phyloP scores from a whole-genome alignment of 2,797 vertebrate genomes.

The Cyprinodon diabolis region DNA sequence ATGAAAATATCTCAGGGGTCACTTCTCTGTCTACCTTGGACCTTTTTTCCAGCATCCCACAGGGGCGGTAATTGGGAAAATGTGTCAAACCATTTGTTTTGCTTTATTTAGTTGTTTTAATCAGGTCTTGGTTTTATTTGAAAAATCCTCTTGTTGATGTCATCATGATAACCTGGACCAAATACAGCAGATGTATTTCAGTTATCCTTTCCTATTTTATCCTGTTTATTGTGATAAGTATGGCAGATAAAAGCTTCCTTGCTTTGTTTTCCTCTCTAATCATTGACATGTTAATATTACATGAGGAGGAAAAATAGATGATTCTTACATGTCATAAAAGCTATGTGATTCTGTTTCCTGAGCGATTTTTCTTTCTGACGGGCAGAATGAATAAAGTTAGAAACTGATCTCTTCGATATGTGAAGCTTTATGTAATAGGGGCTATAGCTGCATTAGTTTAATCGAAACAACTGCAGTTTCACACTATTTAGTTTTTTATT shows the following conservation, averaged over 20 bases:
- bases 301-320: neutral
- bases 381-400: slow-evolving; percentile 64
- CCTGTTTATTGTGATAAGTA: slow-evolving; percentile 23
- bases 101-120: neutral
- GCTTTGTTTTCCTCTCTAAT: neutral
- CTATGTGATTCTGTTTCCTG: slow-evolving; percentile 64
- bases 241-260: slow-evolving; percentile 13
- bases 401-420: slow-evolving; percentile 56
- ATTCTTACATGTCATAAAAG: slow-evolving; percentile 14
- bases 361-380: slow-evolving; percentile 55
- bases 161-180: slow-evolving; percentile 10
- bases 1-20: too few relatives aligned
- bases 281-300: slow-evolving; percentile 9
- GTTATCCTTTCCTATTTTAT: slow-evolving; percentile 3
- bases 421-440: slow-evolving; percentile 33
- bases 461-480: slow-evolving; percentile 61
- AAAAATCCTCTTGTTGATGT: neutral
- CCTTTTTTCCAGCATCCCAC: neutral
- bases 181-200: neutral
- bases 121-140: neutral
- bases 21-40: neutral
- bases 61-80: neutral
- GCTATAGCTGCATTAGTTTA: slow-evolving; percentile 57
- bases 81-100: neutral
- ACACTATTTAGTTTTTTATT: slow-evolving; percentile 68